Evolutionary conservation across 2,888 invertebrate species (phyloP).

Genomic region (Brenthis daphne): DNA sequence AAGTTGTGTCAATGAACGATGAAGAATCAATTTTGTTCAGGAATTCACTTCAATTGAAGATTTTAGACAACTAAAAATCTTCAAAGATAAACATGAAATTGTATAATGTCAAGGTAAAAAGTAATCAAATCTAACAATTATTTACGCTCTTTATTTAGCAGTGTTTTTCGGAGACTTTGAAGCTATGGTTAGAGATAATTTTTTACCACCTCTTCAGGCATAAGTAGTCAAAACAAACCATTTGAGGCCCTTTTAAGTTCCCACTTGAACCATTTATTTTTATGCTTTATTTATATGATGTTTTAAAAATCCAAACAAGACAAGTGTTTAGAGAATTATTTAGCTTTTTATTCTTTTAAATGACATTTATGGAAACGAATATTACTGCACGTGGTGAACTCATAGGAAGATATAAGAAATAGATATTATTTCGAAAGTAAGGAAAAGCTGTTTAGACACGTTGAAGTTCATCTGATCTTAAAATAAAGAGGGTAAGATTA

Average conservation of each 20-base stretch:
- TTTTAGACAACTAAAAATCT: too few relatives aligned
- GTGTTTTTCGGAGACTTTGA: constrained; percentile 55
- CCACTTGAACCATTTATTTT: constrained; percentile 77
- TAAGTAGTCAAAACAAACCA: constrained; percentile 79
- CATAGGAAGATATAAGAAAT: too few relatives aligned
- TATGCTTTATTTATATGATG: constrained; percentile 61
- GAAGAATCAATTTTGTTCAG: too few relatives aligned
- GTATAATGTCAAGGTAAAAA: not conserved
- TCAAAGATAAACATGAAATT: not conserved
- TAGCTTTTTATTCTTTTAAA: not conserved
- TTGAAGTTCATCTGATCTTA: too few relatives aligned
- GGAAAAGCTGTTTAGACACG: too few relatives aligned
- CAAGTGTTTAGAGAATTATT: constrained; percentile 12
- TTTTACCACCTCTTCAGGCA: constrained; percentile 60
- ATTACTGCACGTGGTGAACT: too few relatives aligned
- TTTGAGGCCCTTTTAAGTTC: constrained; percentile 66
- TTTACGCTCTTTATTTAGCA: constrained; percentile 6
- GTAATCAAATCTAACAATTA: not conserved
- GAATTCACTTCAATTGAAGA: too few relatives aligned
- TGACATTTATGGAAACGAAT: not conserved
- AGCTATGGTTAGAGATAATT: constrained; percentile 63
- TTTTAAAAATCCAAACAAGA: constrained; percentile 25
- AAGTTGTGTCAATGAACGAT: too few relatives aligned
- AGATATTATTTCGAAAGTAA: too few relatives aligned
- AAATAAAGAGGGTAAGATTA: too few relatives aligned